These are phyloP conservation scores for Drosophila pseudoananassae DNA, from an alignment of 1,140 invertebrate species.

Conservation along the genomic window DNA sequence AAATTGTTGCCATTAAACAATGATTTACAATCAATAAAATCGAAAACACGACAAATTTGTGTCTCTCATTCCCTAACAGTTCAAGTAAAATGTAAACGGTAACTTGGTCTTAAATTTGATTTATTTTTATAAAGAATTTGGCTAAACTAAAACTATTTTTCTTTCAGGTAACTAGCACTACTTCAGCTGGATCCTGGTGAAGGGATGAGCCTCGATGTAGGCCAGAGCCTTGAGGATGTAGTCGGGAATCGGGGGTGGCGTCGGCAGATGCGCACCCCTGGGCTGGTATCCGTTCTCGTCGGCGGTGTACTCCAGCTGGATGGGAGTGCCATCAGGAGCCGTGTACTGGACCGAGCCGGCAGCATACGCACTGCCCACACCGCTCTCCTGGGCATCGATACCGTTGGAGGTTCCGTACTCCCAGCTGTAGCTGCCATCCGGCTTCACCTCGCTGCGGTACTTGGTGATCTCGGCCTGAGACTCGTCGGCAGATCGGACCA, in stretches of 20 bases:
- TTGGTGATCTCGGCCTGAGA: conserved; percentile 61
- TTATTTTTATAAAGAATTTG: conserved; percentile 9
- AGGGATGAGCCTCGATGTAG: conserved; percentile 85
- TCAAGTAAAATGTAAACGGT: too few relatives aligned
- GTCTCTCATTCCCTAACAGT: not conserved
- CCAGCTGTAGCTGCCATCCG: conserved; percentile 85
- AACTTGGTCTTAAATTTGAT: conserved; percentile 20
- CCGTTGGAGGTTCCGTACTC: conserved; percentile 87
- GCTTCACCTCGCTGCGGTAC: conserved; percentile 85
- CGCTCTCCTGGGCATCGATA: conserved; percentile 86
- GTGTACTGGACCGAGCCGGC: conserved; percentile 57
- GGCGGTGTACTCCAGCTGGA: conserved; percentile 88
- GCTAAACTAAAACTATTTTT: conserved; percentile 35
- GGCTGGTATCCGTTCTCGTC: conserved; percentile 92
- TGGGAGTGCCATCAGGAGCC: conserved; percentile 84
- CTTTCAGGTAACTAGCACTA: conserved; percentile 23
- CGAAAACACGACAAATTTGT: conserved; percentile 17
- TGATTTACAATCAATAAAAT: conserved; percentile 50
- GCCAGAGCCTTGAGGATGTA: conserved; percentile 87
- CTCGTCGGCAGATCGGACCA: conserved; percentile 53
- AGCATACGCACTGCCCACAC: conserved; percentile 71
- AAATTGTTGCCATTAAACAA: conserved; percentile 66
- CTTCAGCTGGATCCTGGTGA: conserved; percentile 57
- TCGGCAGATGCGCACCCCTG: conserved; percentile 89
- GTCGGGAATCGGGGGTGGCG: conserved; percentile 91